Base-by-base conservation (phyloP, 2,888 invertebrate genomes). In the Oligia strigilis region DNA sequence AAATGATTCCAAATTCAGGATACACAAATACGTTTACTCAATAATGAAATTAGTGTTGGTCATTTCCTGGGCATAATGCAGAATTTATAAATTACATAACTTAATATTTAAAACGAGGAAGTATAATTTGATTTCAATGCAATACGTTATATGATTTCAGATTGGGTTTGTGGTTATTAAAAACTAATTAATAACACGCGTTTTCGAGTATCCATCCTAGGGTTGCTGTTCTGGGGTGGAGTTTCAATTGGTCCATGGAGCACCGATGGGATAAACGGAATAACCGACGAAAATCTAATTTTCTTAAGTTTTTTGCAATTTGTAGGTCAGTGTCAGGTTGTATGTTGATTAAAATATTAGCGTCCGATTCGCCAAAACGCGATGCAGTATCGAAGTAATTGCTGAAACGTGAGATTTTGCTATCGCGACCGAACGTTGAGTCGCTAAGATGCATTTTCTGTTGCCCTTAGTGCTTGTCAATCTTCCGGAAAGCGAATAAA, bases 321-420 rank as follows among this genome's bases (percentile, higher is more conserved):
- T n/a, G 11, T 23, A 58, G 11, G 11, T 60, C 11, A 60, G 58
- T n/a, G 23, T 60, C n/a, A n/a, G 58, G 58, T 60, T 60, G 58
- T 60, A 60, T 60, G 58, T 60, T 60, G n/a, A 60, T 60, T 60
- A 60, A n/a, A n/a, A 60, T 60, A n/a, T 58, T 58, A 58, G 23
- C 9, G 23, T 23, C 55, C 8, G 19, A 19, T 19, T 55, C 23
- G 36, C 17, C 14, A 64, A 36, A 36, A 64, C 17, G 29, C 62
- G 62, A 64, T 64, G 17, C 62, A 64, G 62, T 8, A 64, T 17
- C 17, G 36, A 29, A 64, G 62, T 64, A 29, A 36, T 36, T 9
- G 64, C 19, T 36, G 19, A 9, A 64, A 64, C 36, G 64, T 64
- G 64, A 36, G 36, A 64, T 64, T 64, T 64, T 64, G 19, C 17